These are phyloP conservation scores for Meda fulgida DNA, from an alignment of 2,797 vertebrate species.

Conservation along the genomic window DNA sequence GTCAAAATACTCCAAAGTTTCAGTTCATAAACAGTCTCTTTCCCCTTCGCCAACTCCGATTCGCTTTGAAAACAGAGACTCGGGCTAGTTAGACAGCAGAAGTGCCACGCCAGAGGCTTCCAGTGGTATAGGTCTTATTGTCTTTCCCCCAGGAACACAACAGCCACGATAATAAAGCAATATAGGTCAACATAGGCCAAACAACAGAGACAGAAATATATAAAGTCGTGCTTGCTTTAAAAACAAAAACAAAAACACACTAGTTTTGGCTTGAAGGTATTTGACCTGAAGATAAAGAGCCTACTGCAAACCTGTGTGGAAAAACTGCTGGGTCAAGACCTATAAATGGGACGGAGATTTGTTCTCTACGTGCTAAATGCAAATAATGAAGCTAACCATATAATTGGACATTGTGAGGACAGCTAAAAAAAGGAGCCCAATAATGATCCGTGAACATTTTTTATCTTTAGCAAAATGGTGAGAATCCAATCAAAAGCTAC, in stretches of 20 bases:
- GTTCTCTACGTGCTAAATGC: background rate
- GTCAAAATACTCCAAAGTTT: conserved; percentile 62
- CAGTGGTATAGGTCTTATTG: conserved; percentile 61
- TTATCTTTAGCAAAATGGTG: background rate
- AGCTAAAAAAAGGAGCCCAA: background rate
- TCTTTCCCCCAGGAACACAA: conserved; percentile 62
- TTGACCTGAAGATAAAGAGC: background rate
- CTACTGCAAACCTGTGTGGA: background rate
- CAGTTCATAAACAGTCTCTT: conserved; percentile 55
- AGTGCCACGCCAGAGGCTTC: conserved; percentile 48
- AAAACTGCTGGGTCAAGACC: background rate
- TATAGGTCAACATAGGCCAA: conserved; percentile 71
- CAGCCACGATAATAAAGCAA: conserved; percentile 53
- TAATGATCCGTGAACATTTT: too few relatives aligned
- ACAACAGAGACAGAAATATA: conserved; percentile 55
- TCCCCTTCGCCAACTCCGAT: conserved; percentile 55
- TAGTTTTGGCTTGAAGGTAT: background rate
- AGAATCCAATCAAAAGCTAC: background rate
- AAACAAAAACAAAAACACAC: accelerated
- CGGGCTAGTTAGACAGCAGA: conserved; percentile 44
- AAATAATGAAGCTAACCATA: background rate
- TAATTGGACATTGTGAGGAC: background rate
- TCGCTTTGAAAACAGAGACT: conserved; percentile 50
- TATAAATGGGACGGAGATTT: background rate
- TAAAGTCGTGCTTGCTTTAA: background rate